phyloP scores from a whole-genome alignment of 2,888 invertebrate genomes.

The Spialia ferax region DNA sequence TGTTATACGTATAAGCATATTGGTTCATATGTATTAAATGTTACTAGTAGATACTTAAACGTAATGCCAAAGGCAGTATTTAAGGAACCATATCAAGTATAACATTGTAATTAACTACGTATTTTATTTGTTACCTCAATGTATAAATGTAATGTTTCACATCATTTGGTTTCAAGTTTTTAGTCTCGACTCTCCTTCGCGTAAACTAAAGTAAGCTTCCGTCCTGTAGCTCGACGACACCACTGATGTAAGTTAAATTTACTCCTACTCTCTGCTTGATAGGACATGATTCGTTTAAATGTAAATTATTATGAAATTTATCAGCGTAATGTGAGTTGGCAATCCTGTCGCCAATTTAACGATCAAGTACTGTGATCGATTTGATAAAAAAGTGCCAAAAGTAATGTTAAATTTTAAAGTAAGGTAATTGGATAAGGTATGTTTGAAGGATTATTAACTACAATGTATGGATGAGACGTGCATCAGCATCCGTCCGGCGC shows the following conservation, averaged over 20 bases:
- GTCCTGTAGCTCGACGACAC: constrained; percentile 55
- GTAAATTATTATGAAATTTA: constrained; percentile 32
- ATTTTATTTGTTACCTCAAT: constrained; percentile 9
- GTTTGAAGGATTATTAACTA: constrained; percentile 45
- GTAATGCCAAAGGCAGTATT: constrained; percentile 64
- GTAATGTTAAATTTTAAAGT: constrained; percentile 42
- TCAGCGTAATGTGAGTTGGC: constrained; percentile 37
- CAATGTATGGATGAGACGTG: constrained; percentile 53
- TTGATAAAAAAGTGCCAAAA: constrained; percentile 49
- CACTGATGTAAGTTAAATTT: constrained; percentile 41
- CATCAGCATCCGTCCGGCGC: constrained; percentile 67
- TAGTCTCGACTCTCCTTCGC: constrained; percentile 19
- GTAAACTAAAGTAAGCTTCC: constrained; percentile 53
- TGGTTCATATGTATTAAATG: constrained; percentile 22
- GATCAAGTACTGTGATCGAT: constrained; percentile 48
- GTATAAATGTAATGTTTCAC: not conserved
- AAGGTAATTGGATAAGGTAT: constrained; percentile 41
- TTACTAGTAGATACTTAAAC: constrained; percentile 31
- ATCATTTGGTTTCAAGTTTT: not conserved
- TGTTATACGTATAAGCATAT: not conserved
- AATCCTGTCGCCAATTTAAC: constrained; percentile 28
- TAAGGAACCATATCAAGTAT: constrained; percentile 65
- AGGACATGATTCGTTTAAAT: constrained; percentile 34
- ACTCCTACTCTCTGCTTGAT: constrained; percentile 22
- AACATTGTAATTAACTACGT: not conserved